Percentiles rank a stretch among this genome's conserved stretches.
These are phyloP conservation scores for Notolabrus celidotus DNA, from an alignment of 2,797 vertebrate genomes.

Conservation along the genomic window DNA sequence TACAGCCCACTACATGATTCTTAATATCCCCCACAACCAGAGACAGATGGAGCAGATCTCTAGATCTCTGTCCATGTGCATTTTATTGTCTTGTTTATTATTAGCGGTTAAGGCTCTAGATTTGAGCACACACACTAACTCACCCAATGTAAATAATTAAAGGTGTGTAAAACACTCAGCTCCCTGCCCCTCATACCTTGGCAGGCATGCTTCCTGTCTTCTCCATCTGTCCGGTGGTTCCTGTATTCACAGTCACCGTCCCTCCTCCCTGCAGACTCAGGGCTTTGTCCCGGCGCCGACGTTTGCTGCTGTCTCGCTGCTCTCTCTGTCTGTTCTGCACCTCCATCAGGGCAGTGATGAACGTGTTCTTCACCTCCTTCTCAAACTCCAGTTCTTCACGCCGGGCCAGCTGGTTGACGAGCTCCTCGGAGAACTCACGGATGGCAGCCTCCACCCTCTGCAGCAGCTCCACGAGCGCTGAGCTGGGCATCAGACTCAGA, in stretches of 20 bases:
- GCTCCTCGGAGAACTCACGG: slow-evolving; percentile 91
- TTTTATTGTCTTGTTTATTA: neutral
- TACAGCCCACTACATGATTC: no score
- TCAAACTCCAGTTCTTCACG: slow-evolving; percentile 95
- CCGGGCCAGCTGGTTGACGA: slow-evolving; percentile 92
- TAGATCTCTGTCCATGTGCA: neutral
- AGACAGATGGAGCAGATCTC: no score
- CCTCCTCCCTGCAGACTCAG: slow-evolving; percentile 88
- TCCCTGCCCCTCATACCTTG: slow-evolving; percentile 81
- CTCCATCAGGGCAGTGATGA: slow-evolving; percentile 94
- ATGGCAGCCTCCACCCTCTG: slow-evolving; percentile 89
- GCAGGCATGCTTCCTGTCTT: slow-evolving; percentile 90
- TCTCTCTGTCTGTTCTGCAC: slow-evolving; percentile 96
- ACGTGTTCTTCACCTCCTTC: slow-evolving; percentile 96
- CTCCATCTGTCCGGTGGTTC: slow-evolving; percentile 76
- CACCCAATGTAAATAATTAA: neutral
- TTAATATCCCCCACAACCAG: no score
- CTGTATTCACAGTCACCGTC: slow-evolving; percentile 24
- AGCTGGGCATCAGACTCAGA: slow-evolving; percentile 88
- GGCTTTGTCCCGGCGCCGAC: slow-evolving; percentile 90
- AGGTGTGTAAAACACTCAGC: neutral
- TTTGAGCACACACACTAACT: neutral
- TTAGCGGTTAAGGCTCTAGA: no score
- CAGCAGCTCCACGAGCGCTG: slow-evolving; percentile 86
- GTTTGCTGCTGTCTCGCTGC: slow-evolving; percentile 91